Evolutionary conservation across 2,797 vertebrate species (phyloP).

Genomic region (Sciaenops ocellatus): DNA sequence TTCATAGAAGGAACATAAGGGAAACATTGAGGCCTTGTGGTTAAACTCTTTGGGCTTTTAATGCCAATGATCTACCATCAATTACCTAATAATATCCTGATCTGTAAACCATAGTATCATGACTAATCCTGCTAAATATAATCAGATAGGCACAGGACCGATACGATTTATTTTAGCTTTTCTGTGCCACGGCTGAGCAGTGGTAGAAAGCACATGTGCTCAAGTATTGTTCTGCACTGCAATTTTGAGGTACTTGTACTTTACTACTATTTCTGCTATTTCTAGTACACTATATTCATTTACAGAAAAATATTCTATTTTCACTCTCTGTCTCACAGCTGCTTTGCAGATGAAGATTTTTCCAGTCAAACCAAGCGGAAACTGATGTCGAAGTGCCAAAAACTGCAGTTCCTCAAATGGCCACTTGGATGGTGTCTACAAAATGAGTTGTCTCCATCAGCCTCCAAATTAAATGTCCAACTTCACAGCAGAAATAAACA

Average conservation of each 20-base stretch:
- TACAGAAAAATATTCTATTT: neutral
- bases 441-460: too few relatives aligned
- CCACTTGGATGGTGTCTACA: too few relatives aligned
- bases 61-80: constrained; percentile 23
- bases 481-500: too few relatives aligned
- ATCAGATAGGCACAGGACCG: constrained; percentile 7
- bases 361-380: too few relatives aligned
- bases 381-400: too few relatives aligned
- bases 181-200: neutral
- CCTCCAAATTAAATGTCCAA: too few relatives aligned
- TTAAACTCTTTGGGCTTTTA: constrained; percentile 31
- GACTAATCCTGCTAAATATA: constrained; percentile 38
- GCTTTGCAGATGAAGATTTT: too few relatives aligned
- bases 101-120: constrained; percentile 30
- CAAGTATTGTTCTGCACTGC: neutral
- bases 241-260: neutral
- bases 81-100: constrained; percentile 27
- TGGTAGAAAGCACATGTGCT: neutral
- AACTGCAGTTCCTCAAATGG: too few relatives aligned
- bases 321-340: neutral
- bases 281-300: neutral
- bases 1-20: constrained; percentile 4
- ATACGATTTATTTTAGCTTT: constrained; percentile 8
- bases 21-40: constrained; percentile 2
- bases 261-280: neutral